phyloP scores from a whole-genome alignment of 2,797 vertebrate species.

The Uromys caudimaculatus region DNA sequence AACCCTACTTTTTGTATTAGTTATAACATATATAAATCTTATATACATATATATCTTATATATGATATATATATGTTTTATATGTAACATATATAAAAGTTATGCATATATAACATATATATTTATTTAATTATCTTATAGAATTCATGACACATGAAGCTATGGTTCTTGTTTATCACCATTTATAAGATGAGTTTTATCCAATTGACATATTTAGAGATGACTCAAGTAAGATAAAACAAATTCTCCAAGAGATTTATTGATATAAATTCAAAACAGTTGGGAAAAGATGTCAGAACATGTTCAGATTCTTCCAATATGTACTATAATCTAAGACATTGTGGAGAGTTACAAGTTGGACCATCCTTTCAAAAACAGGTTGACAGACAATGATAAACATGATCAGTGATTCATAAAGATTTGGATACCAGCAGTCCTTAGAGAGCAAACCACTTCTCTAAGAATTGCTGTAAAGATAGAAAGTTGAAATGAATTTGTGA shows the following conservation, averaged over 20 bases:
- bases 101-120: too few relatives aligned
- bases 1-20: background rate
- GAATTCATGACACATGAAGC: background rate
- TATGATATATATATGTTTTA: too few relatives aligned
- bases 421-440: background rate
- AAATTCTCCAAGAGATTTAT: background rate
- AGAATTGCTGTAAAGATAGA: conserved; percentile 10
- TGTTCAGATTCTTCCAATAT: background rate
- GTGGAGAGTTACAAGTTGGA: background rate
- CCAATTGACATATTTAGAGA: background rate
- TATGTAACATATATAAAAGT: too few relatives aligned
- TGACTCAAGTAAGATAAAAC: background rate
- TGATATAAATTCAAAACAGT: background rate
- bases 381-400: conserved; percentile 40
- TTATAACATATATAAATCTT: background rate
- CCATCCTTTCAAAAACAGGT: background rate
- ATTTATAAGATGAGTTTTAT: background rate
- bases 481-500: conserved; percentile 56
- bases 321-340: background rate
- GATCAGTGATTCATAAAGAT: background rate
- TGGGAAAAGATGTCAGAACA: background rate
- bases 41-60: too few relatives aligned
- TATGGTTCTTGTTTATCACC: background rate
- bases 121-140: background rate
- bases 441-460: background rate